Conservation (phyloP, 2,113 vertebrate genomes). For the Brachionichthys hirsutus region DNA sequence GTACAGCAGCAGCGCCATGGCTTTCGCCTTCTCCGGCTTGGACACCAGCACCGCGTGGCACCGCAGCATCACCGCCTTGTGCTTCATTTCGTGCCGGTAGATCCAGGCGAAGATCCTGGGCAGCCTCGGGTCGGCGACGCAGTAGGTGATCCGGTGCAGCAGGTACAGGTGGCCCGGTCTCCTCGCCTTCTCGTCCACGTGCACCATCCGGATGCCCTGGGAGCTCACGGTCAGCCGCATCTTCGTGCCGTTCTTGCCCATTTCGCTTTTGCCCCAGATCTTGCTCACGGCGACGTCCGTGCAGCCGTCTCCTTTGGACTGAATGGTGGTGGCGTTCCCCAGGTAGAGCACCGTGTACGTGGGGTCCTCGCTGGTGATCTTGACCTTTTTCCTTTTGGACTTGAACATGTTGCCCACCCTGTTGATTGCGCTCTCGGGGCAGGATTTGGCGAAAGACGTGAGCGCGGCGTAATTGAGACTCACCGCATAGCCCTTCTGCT, state of each 20-base stretch:
- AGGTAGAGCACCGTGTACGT: conserved; percentile 95
- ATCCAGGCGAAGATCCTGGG: conserved; percentile 96
- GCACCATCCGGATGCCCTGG: conserved; percentile 96
- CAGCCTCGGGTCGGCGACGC: conserved; percentile 91
- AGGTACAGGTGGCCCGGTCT: conserved; percentile 93
- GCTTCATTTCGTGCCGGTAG: conserved; percentile 96
- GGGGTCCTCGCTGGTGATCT: conserved; percentile 93
- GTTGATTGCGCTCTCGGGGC: conserved; percentile 91
- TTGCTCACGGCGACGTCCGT: conserved; percentile 94
- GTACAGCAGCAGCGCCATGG: conserved; percentile 96
- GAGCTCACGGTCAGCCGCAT: conserved; percentile 95
- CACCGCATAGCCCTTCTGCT: conserved; percentile 93
- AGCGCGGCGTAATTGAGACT: conserved; percentile 93
- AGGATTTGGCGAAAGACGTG: conserved; percentile 88
- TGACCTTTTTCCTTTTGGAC: conserved; percentile 91
- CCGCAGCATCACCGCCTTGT: conserved; percentile 97
- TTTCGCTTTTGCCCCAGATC: conserved; percentile 96
- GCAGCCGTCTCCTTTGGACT: conserved; percentile 97
- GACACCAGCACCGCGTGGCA: conserved; percentile 96
- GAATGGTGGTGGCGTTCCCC: conserved; percentile 96
- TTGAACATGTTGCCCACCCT: conserved; percentile 91
- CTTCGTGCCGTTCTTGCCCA: conserved; percentile 91
- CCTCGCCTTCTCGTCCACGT: conserved; percentile 85
- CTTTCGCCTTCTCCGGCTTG: conserved; percentile 94
- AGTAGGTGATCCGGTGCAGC: conserved; percentile 95